Percentiles rank a stretch among this genome's conserved stretches.
Conservation (phyloP, 2,113 vertebrate species). For the Leptobrachium leishanense region DNA sequence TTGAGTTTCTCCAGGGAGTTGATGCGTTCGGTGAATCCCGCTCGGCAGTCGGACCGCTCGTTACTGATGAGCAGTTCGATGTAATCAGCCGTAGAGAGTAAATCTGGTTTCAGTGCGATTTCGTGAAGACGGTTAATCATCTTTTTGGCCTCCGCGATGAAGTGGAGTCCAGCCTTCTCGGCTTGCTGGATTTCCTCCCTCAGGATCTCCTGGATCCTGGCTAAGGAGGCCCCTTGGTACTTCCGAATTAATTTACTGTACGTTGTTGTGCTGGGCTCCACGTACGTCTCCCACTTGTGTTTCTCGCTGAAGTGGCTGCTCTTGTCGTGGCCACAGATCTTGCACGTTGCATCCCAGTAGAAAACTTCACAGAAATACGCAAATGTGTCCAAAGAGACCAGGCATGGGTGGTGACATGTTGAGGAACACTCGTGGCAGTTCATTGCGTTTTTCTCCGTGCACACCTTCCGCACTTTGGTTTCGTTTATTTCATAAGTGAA, state of each 20-base stretch:
- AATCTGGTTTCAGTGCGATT: slow-evolving; percentile 27
- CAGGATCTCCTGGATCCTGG: slow-evolving; percentile 9
- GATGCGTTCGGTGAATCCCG: slow-evolving; percentile 20
- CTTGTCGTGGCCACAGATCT: neutral
- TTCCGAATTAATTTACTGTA: slow-evolving; percentile 8
- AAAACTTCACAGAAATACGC: too few relatives aligned
- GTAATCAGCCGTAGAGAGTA: slow-evolving; percentile 22
- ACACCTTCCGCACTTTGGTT: neutral
- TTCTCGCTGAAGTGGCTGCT: slow-evolving; percentile 9
- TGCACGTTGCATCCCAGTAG: neutral
- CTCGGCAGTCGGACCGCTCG: slow-evolving; percentile 41
- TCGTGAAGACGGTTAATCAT: neutral
- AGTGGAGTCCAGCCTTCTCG: neutral
- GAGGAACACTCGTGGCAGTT: slow-evolving; percentile 57
- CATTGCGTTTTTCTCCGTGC: slow-evolving; percentile 34
- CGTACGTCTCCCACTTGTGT: slow-evolving; percentile 3
- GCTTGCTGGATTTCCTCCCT: neutral
- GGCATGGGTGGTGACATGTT: slow-evolving; percentile 52
- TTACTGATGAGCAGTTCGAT: slow-evolving; percentile 31
- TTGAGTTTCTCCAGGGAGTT: neutral
- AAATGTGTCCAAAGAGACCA: neutral
- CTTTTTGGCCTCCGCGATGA: neutral
- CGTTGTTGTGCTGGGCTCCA: neutral
- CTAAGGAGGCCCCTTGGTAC: neutral
- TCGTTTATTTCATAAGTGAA: slow-evolving; percentile 28